Base-by-base conservation (phyloP, 2,888 invertebrate genomes). In the Acanthococcus lagerstroemiae region DNA sequence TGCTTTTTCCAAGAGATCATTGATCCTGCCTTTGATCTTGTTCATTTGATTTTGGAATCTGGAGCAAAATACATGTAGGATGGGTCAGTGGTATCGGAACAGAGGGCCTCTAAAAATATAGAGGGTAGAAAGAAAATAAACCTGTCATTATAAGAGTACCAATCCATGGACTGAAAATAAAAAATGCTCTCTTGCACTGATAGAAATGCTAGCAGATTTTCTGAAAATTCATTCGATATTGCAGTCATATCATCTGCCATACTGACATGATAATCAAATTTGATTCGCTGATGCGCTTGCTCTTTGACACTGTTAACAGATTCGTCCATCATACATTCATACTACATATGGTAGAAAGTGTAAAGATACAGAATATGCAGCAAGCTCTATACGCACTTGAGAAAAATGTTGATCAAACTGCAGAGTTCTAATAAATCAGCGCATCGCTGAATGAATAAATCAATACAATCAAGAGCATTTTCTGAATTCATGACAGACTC, bases 1-100 rank as follows among this genome's bases (percentile, higher is more conserved):
- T 5, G 58, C 21, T 6, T 24, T 58, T 19, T 58, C 58, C 19
- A 25, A 3, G 15, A 58, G 46, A 15, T 26, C 46, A 17, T 4
- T 26, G 6, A 58, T 46, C 26, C 46, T 9, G n/a, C 22, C 46
- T 7, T 58, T 46, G 4, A 58, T 46, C 17, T 58, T 25, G 26
- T 58, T 44, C 58, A 58, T 58, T 45, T 24, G n/a, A 17, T 46
- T 26, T 58, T 58, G 45, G 26, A 58, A 58, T 9, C 58, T 57
- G 0, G 15, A n/a, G n/a, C n/a, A n/a, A n/a, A n/a, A n/a, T n/a
- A n/a, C 12, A 37, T 37, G 3, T 37, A 15, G 2, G 1, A 37
- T 15, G 37, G 37, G n/a, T 37, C n/a, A 37, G 37, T 2, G 37
- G 7, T 9, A 37, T 15, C n/a, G 37, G 37, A 37, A 37, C n/a